These are phyloP conservation scores for Leptosomus discolor DNA, from an alignment of 2,113 vertebrate genomes.

Conservation along the genomic window DNA sequence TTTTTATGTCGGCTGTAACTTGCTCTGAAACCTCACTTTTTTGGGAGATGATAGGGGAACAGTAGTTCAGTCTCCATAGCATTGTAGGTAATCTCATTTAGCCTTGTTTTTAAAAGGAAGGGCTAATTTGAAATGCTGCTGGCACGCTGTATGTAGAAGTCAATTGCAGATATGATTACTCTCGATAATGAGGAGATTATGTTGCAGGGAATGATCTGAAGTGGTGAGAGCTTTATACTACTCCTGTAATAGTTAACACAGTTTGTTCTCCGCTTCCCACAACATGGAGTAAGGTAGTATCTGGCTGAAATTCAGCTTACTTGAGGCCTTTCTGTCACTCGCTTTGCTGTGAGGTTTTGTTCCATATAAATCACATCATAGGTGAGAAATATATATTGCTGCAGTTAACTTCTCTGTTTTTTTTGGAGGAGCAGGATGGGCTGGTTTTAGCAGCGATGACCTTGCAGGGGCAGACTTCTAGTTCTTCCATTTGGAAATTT, in stretches of 20 bases:
- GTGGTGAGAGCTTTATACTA: background rate
- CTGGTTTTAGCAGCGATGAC: constrained; percentile 71
- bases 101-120: background rate
- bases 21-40: background rate
- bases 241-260: background rate
- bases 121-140: background rate
- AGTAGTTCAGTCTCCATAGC: background rate
- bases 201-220: background rate
- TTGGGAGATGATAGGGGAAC: background rate
- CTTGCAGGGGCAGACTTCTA: constrained; percentile 78
- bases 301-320: constrained; percentile 12
- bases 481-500: constrained; percentile 74
- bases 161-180: background rate
- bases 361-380: background rate
- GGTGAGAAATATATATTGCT: constrained; percentile 15
- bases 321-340: background rate
- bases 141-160: background rate
- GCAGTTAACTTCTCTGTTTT: constrained; percentile 65
- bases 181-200: background rate
- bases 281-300: background rate
- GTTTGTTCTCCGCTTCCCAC: constrained; percentile 34
- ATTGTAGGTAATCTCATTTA: background rate
- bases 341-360: background rate
- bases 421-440: constrained; percentile 75
- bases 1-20: background rate